phyloP scores from a whole-genome alignment of 2,113 vertebrate genomes.

The Triplophysa tibetana region DNA sequence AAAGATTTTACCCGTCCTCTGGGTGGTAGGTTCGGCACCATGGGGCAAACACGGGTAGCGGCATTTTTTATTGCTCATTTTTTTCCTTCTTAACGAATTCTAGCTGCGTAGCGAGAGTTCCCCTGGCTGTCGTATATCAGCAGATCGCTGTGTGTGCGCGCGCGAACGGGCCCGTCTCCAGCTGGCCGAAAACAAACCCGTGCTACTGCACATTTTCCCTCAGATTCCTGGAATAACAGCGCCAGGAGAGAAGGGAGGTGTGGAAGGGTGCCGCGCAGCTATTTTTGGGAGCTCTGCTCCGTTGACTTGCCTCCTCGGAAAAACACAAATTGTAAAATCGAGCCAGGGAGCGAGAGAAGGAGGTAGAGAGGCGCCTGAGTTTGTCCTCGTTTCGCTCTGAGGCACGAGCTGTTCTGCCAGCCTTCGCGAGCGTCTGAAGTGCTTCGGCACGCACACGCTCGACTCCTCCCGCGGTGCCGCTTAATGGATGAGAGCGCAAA shows the following conservation, averaged over 20 bases:
- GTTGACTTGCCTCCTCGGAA: slow-evolving; percentile 49
- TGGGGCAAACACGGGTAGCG: slow-evolving; percentile 12
- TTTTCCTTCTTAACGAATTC: slow-evolving; percentile 18
- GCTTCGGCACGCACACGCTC: slow-evolving; percentile 34
- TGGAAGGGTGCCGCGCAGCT: slow-evolving; percentile 19
- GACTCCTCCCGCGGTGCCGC: slow-evolving; percentile 27
- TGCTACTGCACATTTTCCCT: slow-evolving; percentile 41
- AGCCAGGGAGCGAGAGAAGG: slow-evolving; percentile 10
- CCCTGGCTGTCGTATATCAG: slow-evolving; percentile 37
- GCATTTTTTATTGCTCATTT: slow-evolving; percentile 34
- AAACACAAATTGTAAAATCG: slow-evolving; percentile 43
- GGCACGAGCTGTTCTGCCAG: slow-evolving; percentile 36
- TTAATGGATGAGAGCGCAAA: slow-evolving; percentile 52
- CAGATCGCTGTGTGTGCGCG: not conserved
- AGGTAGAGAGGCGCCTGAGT: slow-evolving; percentile 11
- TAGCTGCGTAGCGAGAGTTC: slow-evolving; percentile 27
- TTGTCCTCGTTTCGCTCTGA: slow-evolving; percentile 35
- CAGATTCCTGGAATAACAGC: slow-evolving; percentile 54
- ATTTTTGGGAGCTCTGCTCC: slow-evolving; percentile 51
- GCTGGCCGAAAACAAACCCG: slow-evolving; percentile 38
- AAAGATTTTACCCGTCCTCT: slow-evolving; percentile 2
- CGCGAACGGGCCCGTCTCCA: slow-evolving; percentile 23
- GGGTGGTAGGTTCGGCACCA: slow-evolving; percentile 10
- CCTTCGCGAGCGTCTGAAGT: slow-evolving; percentile 49
- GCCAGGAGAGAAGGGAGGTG: slow-evolving; percentile 17